Conservation (phyloP, 2,113 vertebrate genomes). For the Chloropsis cyanopogon region DNA sequence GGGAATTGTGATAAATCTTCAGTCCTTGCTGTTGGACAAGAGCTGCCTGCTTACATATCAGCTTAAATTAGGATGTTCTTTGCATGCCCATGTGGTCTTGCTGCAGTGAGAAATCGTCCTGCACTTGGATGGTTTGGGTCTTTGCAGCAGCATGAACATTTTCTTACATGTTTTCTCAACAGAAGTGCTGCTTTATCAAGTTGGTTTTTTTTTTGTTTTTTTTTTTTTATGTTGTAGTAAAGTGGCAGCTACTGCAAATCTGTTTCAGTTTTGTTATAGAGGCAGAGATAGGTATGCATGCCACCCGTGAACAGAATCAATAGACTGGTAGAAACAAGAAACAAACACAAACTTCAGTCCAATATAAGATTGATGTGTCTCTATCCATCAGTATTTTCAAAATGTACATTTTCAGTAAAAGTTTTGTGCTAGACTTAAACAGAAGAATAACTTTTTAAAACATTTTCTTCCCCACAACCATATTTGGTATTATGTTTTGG, state of each 20-base stretch:
- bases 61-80: slow-evolving; percentile 2
- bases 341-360: neutral
- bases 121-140: neutral
- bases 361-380: neutral
- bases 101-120: neutral
- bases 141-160: neutral
- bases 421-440: neutral
- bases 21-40: neutral
- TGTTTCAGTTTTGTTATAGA: neutral
- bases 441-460: neutral
- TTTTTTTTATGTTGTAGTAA: neutral
- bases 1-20: neutral
- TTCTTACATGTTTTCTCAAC: neutral
- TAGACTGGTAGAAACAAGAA: neutral
- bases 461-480: fast-evolving
- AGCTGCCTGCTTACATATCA: neutral
- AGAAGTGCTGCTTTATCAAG: neutral
- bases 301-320: neutral
- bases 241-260: neutral
- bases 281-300: neutral
- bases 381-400: neutral
- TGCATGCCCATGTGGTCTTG: neutral
- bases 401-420: neutral
- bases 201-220: neutral
- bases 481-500: neutral